Percentiles rank a stretch among this genome's conserved stretches.
Conservation (phyloP, 2,797 vertebrate species). For the Menidia menidia region DNA sequence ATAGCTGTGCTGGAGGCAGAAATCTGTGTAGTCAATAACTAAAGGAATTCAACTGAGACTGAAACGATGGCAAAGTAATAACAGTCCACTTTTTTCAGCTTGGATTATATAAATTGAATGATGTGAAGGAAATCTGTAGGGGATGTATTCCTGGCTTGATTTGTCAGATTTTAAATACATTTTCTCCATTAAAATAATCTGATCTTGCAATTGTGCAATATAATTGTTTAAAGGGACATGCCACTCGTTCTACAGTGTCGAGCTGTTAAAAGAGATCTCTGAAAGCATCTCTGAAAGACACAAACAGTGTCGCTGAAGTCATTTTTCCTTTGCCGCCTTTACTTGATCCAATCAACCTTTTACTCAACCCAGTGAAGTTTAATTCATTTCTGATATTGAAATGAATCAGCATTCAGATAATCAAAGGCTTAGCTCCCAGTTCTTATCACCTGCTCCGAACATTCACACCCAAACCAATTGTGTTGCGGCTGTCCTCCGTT, state of each 20-base stretch:
- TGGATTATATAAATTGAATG: not conserved
- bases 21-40: too few species aligned
- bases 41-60: not conserved
- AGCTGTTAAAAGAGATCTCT: not conserved
- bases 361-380: not conserved
- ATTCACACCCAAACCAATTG: not conserved
- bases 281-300: not conserved
- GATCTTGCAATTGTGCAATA: not conserved
- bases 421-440: slow-evolving; percentile 4
- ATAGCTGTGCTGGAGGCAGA: too few species aligned
- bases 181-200: not conserved
- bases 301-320: not conserved
- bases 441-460: slow-evolving; percentile 1
- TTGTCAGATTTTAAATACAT: not conserved
- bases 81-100: not conserved
- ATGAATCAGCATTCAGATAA: slow-evolving; percentile 17
- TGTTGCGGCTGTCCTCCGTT: not conserved
- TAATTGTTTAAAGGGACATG: slow-evolving; percentile 2
- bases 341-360: slow-evolving; percentile 1
- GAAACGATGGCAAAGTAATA: too few species aligned
- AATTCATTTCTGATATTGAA: slow-evolving; percentile 15
- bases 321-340: too few species aligned
- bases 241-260: not conserved
- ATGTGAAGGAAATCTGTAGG: not conserved
- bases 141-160: not conserved